These are phyloP conservation scores for Colinus virginianus DNA, from an alignment of 2,113 vertebrate genomes.

Conservation along the genomic window DNA sequence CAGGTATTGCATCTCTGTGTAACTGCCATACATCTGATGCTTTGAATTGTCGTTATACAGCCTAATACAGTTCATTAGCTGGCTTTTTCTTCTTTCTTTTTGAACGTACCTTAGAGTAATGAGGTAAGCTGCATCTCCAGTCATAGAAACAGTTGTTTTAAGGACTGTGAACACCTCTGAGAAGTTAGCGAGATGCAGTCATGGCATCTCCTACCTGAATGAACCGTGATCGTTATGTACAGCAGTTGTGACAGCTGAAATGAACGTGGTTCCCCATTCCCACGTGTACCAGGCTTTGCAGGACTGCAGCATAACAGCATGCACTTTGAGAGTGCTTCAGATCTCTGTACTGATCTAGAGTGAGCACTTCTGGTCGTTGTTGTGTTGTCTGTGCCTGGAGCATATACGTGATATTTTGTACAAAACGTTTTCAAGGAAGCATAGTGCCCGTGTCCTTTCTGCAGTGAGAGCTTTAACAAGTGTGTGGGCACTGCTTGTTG, in stretches of 20 bases:
- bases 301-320: neutral
- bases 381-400: neutral
- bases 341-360: neutral
- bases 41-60: neutral
- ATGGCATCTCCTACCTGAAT: neutral
- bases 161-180: neutral
- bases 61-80: neutral
- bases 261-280: neutral
- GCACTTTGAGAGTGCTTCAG: neutral
- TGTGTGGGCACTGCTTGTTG: neutral
- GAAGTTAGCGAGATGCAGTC: neutral
- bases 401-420: neutral
- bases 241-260: constrained; percentile 23
- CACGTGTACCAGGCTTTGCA: neutral
- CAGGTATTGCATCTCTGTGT: constrained; percentile 10
- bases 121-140: neutral
- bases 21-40: neutral
- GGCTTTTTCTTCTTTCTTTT: neutral
- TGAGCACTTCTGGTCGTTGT: neutral
- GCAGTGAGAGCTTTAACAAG: neutral
- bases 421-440: neutral
- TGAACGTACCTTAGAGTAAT: neutral
- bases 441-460: neutral
- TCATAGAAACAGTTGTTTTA: neutral
- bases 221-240: neutral